Percentiles rank a stretch among this genome's conserved stretches.
Evolutionary conservation across 2,888 invertebrate species (phyloP).

Genomic region (Nowickia ferox): DNA sequence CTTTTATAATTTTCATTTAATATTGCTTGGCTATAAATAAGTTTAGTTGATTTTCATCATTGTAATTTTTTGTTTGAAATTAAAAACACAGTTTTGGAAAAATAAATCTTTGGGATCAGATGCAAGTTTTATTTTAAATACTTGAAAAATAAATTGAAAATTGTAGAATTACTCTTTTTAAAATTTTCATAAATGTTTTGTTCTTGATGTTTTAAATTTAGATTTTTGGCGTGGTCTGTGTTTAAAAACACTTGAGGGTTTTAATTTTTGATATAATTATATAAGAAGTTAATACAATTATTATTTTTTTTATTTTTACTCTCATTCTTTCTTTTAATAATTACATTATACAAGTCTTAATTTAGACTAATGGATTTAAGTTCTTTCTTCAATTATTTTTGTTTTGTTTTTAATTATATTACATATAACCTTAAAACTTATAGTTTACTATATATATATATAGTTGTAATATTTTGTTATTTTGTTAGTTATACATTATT

Average conservation of each 20-base stretch:
- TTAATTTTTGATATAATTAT: constrained; percentile 55
- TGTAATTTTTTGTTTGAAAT: constrained; percentile 62
- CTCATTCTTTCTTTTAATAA: constrained; percentile 54
- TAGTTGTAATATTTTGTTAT: constrained; percentile 62
- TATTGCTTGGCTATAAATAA: constrained; percentile 67
- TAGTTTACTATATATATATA: constrained; percentile 77
- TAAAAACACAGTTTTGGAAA: constrained; percentile 68
- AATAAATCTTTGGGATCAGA: constrained; percentile 72
- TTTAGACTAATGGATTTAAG: constrained; percentile 59
- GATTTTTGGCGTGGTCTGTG: constrained; percentile 72
- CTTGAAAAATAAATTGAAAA: constrained; percentile 67
- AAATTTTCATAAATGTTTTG: constrained; percentile 62
- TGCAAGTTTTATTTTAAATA: constrained; percentile 67
- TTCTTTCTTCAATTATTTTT: constrained; percentile 55
- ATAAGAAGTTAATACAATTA: constrained; percentile 59
- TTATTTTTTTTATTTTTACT: constrained; percentile 29
- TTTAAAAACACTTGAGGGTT: constrained; percentile 70
- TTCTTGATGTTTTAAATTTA: constrained; percentile 63
- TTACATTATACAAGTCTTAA: constrained; percentile 65
- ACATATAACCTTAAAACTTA: constrained; percentile 71
- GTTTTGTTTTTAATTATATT: constrained; percentile 56
- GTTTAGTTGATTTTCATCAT: constrained; percentile 49
- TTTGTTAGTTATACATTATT: constrained; percentile 74
- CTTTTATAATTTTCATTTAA: constrained; percentile 45
- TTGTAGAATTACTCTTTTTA: constrained; percentile 56